These are phyloP conservation scores for Anthopleura xanthogrammica DNA, from an alignment of 92 coral and sea anemone genomes.

Conservation along the genomic window DNA sequence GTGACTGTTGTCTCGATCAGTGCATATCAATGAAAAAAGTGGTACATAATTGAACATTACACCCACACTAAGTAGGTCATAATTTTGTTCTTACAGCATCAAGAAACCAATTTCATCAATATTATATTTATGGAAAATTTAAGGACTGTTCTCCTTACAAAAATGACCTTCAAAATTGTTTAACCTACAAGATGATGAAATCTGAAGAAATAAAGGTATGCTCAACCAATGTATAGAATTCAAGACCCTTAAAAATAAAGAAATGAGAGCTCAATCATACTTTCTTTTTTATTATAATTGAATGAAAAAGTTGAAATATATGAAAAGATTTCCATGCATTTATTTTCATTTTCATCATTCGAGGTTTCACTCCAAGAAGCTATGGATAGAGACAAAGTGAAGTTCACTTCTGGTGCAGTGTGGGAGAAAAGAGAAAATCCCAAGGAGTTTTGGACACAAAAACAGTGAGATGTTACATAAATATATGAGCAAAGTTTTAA, in stretches of 20 bases:
- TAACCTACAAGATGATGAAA: slow-evolving; percentile 62
- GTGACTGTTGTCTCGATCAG: too few species aligned
- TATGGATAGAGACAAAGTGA: slow-evolving; percentile 55
- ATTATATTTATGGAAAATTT: slow-evolving; percentile 83
- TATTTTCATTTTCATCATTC: not conserved
- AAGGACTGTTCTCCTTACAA: slow-evolving; percentile 73
- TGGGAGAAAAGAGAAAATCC: slow-evolving; percentile 97
- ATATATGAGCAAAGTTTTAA: too few species aligned
- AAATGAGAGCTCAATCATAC: too few species aligned
- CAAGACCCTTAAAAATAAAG: too few species aligned
- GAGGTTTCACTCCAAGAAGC: slow-evolving; percentile 65
- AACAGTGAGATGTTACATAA: not conserved
- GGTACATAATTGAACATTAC: too few species aligned
- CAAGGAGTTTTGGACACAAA: slow-evolving; percentile 61
- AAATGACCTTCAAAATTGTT: slow-evolving; percentile 72
- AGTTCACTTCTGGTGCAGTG: slow-evolving; percentile 77
- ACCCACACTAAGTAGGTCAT: too few species aligned
- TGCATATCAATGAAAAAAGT: too few species aligned
- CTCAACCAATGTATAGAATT: too few species aligned
- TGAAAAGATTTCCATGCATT: not conserved
- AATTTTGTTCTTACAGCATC: slow-evolving; percentile 54
- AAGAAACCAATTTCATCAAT: slow-evolving; percentile 87
- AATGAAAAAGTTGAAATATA: too few species aligned
- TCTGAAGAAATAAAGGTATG: slow-evolving; percentile 71
- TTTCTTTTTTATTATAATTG: too few species aligned